phyloP scores from a whole-genome alignment of 2,888 invertebrate genomes.

The Cheilosia vulpina region DNA sequence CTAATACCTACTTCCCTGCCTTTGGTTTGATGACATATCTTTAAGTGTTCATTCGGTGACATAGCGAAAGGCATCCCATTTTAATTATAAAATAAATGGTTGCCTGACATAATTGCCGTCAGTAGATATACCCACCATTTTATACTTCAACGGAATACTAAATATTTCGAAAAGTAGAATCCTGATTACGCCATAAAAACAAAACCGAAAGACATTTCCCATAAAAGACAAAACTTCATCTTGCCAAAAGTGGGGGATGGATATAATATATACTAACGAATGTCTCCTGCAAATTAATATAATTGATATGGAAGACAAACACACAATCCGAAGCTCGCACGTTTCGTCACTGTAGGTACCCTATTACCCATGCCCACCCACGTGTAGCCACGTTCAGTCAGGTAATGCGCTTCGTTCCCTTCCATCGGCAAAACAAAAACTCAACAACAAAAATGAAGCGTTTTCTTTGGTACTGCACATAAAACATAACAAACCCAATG shows the following conservation, averaged over 20 bases:
- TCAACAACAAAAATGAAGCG: not conserved
- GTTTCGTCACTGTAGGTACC: slow-evolving; percentile 18
- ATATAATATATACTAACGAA: slow-evolving; percentile 3
- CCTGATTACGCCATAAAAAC: slow-evolving; percentile 58
- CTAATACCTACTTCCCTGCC: too few species aligned
- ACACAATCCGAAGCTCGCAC: slow-evolving; percentile 6
- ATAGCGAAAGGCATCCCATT: not conserved
- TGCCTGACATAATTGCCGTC: slow-evolving; percentile 13
- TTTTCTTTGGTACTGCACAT: slow-evolving; percentile 23
- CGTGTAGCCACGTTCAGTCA: slow-evolving; percentile 12
- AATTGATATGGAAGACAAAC: slow-evolving; percentile 32
- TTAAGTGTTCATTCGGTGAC: not conserved
- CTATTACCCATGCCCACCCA: too few species aligned
- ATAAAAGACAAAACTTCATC: slow-evolving; percentile 68
- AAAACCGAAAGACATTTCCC: slow-evolving; percentile 56
- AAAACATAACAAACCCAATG: slow-evolving; percentile 65
- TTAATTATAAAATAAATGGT: slow-evolving; percentile 53
- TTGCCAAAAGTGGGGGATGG: not conserved
- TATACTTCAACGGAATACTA: slow-evolving; percentile 22
- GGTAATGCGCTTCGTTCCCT: slow-evolving; percentile 16
- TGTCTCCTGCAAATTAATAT: slow-evolving; percentile 38
- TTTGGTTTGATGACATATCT: too few species aligned
- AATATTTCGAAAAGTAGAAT: slow-evolving; percentile 28
- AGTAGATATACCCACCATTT: not conserved
- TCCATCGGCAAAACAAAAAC: not conserved